Evolutionary conservation across 2,888 invertebrate species (phyloP).

Genomic region (Xestobium rufovillosum): DNA sequence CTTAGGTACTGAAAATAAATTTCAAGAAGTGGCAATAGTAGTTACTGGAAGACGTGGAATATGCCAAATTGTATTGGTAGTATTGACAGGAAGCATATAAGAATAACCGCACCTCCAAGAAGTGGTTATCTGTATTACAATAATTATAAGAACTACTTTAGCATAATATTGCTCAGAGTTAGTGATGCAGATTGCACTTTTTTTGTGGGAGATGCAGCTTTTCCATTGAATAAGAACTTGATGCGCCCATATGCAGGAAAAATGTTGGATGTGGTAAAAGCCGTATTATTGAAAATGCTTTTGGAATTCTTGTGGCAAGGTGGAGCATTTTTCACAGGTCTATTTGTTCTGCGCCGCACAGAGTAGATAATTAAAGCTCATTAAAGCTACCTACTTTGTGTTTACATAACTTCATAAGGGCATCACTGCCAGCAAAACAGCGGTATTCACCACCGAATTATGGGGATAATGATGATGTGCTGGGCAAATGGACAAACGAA

Average conservation of each 20-base stretch:
- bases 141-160: conserved; percentile 1
- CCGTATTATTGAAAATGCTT: conserved; percentile 16
- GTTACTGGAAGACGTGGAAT: neutral
- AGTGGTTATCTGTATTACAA: neutral
- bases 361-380: no score
- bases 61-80: neutral
- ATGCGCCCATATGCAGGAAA: conserved; percentile 10
- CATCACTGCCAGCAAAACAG: no score
- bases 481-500: neutral
- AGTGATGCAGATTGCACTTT: conserved; percentile 2
- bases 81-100: conserved; percentile 1
- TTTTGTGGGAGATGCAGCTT: conserved; percentile 15
- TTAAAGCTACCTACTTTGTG: no score
- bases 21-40: neutral
- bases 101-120: neutral
- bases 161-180: neutral
- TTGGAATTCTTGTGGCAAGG: conserved; percentile 15
- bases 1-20: neutral
- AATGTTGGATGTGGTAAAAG: conserved; percentile 11
- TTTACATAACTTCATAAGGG: conserved; percentile 1
- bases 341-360: conserved; percentile 14
- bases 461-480: neutral
- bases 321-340: conserved; percentile 15
- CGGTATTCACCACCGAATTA: no score
- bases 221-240: conserved; percentile 6